Base-by-base conservation (phyloP, 2,113 vertebrate genomes). In the Nothobranchius furzeri region DNA sequence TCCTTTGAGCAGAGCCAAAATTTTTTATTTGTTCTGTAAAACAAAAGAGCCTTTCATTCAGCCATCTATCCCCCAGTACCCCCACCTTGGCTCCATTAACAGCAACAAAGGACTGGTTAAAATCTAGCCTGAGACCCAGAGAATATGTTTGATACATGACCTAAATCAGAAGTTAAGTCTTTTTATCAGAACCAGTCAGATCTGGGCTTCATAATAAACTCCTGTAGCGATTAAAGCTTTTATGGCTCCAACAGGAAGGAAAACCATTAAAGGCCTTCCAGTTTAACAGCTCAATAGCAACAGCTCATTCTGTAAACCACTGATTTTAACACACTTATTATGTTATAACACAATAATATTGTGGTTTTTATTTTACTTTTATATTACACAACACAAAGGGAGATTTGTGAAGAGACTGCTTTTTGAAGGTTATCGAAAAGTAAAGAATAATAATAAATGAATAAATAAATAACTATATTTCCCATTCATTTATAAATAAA, bases 21-120 rank as follows among this genome's bases (percentile, higher is more conserved):
- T 61, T 83, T 20, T 81, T 78, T 88, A 77, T 8, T 20, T 50
- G 49, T 74, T 37, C 15, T 60, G 57, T 60, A 66, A 86, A 89
- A 90, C 90, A 93, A 91, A 76, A 80, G 82, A 60, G 11, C 40
- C 72, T 24, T 86, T 88, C 43, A 76, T 84, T 37, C 20, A 1
- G 17, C 14, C 36, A 20, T 42, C 15, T 13, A 25, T 6, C 48
- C 37, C 43, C 40, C 72, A 40, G 7, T 47, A 53, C 67, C 56
- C 51, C 36, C 42, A 42, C 77, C 59, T 63, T 36, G 13, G 20
- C 40, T 9, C 17, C 62, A 49, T 64, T 58, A 61, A 70, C 9
- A 9, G 13, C 56, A 70, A 81, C 73, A 60, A 80, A 73, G 72
- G 61, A 70, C 54, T 5, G 13, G 48, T 9, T 17, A 6, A 66